Conservation (phyloP, 1,140 invertebrate species). For the Temnothorax nylanderi region DNA sequence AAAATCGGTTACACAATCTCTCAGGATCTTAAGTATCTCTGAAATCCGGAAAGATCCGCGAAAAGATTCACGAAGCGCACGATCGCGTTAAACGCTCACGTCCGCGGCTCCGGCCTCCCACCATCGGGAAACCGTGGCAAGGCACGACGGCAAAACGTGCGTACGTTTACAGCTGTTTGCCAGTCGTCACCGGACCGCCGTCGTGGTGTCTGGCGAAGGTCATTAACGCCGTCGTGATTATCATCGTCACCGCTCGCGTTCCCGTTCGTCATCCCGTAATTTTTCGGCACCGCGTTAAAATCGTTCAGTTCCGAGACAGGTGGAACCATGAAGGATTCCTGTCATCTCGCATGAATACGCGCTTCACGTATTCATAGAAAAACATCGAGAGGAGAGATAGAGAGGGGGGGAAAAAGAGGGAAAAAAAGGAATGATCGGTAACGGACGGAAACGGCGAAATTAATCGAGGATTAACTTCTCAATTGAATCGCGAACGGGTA, state of each 20-base stretch:
- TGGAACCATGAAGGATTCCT: background rate
- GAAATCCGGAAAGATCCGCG: background rate
- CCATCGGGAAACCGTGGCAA: slow-evolving; percentile 31
- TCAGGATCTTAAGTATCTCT: background rate
- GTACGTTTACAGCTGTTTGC: slow-evolving; percentile 77
- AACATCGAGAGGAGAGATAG: slow-evolving; percentile 7
- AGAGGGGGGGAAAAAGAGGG: background rate
- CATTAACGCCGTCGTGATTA: slow-evolving; percentile 55
- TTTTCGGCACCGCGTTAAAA: background rate
- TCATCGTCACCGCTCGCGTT: background rate
- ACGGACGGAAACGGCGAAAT: background rate
- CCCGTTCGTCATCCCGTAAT: background rate
- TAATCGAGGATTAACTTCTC: slow-evolving; percentile 6
- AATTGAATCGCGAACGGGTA: slow-evolving; percentile 9
- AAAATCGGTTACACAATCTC: background rate
- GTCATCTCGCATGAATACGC: slow-evolving; percentile 10
- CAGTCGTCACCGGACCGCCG: slow-evolving; percentile 76
- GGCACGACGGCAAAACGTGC: slow-evolving; percentile 75
- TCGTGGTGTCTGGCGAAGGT: slow-evolving; percentile 66
- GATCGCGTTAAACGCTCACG: slow-evolving; percentile 7
- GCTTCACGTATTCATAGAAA: background rate
- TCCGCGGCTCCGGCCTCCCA: slow-evolving; percentile 20
- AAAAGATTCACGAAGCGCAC: background rate
- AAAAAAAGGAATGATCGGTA: background rate
- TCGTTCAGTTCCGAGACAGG: background rate